Evolutionary conservation across 2,888 invertebrate genomes (phyloP).

Genomic region (Lordiphosa fenestrarum): DNA sequence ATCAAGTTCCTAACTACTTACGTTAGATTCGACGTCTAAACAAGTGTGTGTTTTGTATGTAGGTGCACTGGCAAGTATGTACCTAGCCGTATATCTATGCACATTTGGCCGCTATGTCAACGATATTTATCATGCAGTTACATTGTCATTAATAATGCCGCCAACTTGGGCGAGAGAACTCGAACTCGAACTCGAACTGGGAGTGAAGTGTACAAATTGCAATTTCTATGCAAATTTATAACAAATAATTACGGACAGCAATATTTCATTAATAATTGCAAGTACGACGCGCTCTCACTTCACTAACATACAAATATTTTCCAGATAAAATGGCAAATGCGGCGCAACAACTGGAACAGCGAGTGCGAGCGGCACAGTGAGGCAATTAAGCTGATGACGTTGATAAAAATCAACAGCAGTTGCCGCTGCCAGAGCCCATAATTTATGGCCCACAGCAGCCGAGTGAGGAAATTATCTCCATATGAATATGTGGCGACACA

Average conservation of each 20-base stretch:
- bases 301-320: slow-evolving; percentile 42
- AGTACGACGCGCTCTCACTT: slow-evolving; percentile 35
- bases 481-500: slow-evolving; percentile 44
- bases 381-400: slow-evolving; percentile 76
- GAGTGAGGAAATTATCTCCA: slow-evolving; percentile 60
- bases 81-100: slow-evolving; percentile 4
- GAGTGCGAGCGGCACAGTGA: slow-evolving; percentile 54
- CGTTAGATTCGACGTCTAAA: slow-evolving; percentile 20
- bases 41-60: slow-evolving; percentile 25
- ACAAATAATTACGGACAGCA: slow-evolving; percentile 76
- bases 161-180: slow-evolving; percentile 47
- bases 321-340: slow-evolving; percentile 63
- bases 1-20: slow-evolving; percentile 27
- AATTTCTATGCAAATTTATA: slow-evolving; percentile 77
- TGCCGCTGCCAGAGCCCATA: slow-evolving; percentile 48
- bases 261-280: slow-evolving; percentile 76
- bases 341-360: slow-evolving; percentile 22
- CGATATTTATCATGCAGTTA: slow-evolving; percentile 67
- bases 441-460: slow-evolving; percentile 52
- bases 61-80: slow-evolving; percentile 24
- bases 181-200: slow-evolving; percentile 26
- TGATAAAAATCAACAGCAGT: slow-evolving; percentile 72
- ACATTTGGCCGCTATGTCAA: slow-evolving; percentile 59
- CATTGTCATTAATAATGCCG: slow-evolving; percentile 71
- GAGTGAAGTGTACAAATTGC: slow-evolving; percentile 72